phyloP scores from a whole-genome alignment of 2,888 invertebrate species.

The Heliconius erato region DNA sequence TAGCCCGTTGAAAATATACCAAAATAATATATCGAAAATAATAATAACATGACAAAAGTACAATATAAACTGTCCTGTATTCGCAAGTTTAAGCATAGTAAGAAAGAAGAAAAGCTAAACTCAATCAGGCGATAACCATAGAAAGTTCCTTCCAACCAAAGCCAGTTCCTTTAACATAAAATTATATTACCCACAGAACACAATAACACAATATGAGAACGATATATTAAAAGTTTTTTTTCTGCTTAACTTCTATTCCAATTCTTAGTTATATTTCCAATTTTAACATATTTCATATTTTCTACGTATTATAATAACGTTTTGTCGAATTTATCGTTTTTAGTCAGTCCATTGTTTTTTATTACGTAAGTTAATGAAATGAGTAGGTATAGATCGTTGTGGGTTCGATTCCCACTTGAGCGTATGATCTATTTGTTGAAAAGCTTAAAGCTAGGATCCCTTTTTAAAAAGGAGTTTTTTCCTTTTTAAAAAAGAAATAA shows the following conservation, averaged over 20 bases:
- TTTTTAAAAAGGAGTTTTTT: no score
- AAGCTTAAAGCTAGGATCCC: no score
- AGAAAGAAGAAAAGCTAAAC: background rate
- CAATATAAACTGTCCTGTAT: background rate
- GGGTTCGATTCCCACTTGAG: background rate
- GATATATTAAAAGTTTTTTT: background rate
- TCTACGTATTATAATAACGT: background rate
- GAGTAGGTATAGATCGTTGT: background rate
- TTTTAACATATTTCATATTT: background rate
- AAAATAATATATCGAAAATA: background rate
- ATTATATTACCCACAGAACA: background rate
- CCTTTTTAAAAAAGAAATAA: no score
- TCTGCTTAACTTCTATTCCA: background rate
- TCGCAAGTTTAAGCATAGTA: background rate
- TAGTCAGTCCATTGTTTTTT: no score
- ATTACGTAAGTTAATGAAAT: background rate
- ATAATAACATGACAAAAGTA: background rate
- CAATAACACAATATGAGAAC: slow-evolving; percentile 10
- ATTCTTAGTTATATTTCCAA: background rate
- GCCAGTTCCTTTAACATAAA: background rate
- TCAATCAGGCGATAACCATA: background rate
- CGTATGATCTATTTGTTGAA: background rate
- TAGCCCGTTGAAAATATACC: background rate
- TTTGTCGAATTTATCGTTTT: background rate
- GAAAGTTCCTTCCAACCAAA: background rate